Conservation (phyloP, 2,797 vertebrate species). For the Melanotaenia trifasciata region DNA sequence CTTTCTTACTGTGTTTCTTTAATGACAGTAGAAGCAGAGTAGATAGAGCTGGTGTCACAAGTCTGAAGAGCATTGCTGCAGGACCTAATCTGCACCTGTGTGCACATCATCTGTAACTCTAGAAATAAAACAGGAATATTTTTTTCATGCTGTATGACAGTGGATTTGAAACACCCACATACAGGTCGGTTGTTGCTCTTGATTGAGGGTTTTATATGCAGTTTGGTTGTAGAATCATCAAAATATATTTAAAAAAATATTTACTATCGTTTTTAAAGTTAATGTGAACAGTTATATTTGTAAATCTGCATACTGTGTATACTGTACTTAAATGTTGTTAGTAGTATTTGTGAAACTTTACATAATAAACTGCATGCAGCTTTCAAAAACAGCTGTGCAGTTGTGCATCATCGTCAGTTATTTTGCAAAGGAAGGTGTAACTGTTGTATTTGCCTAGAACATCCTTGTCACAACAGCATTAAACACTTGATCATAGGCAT, state of each 20-base stretch:
- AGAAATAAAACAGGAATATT: slow-evolving; percentile 36
- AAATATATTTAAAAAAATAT: slow-evolving; percentile 10
- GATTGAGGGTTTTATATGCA: not conserved
- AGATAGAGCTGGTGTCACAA: slow-evolving; percentile 33
- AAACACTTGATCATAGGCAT: not conserved
- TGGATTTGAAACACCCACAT: slow-evolving; percentile 32
- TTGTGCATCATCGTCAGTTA: not conserved
- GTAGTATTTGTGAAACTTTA: not conserved
- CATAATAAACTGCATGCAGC: not conserved
- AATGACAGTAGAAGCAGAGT: slow-evolving; percentile 37
- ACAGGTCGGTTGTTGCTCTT: not conserved
- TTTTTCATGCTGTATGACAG: slow-evolving; percentile 15
- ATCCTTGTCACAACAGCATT: slow-evolving; percentile 17
- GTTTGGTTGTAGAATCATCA: slow-evolving; percentile 4
- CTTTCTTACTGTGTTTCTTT: slow-evolving; percentile 65
- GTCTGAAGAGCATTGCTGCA: slow-evolving; percentile 14
- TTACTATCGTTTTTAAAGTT: not conserved
- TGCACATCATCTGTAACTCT: slow-evolving; percentile 24
- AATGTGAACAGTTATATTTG: slow-evolving; percentile 1
- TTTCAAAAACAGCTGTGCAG: not conserved
- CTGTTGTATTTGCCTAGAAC: slow-evolving; percentile 6
- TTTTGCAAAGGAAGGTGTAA: not conserved
- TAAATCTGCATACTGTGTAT: not conserved
- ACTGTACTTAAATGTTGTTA: not conserved
- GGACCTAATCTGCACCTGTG: slow-evolving; percentile 29